Evolutionary conservation across 2,113 vertebrate genomes (phyloP), one percentile per base, ranked within the genome.

Genomic region (Hypanus sabinus): DNA sequence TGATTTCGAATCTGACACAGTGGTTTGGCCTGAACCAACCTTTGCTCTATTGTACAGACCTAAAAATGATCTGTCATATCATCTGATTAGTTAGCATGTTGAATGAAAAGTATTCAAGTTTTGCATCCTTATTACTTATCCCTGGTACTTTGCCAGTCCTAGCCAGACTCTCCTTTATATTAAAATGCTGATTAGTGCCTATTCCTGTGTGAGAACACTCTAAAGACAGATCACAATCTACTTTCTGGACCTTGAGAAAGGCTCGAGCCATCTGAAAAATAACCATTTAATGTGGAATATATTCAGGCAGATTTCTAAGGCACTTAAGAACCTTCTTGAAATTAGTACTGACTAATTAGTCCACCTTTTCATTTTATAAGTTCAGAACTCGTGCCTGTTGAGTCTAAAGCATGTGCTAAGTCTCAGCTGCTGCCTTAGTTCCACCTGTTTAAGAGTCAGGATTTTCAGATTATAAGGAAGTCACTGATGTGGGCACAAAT

Each of bases 81-180:
- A 73, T 93, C 65, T 11, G 20, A 73, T 46, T 27, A 75, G 36
- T 93, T 20, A 73, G 91, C 36, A 93, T 73, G 73, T 68, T 65
- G 60, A 90, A 90, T 33, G n/a, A 65, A 18, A 60, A 90, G 65
- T 90, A 65, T 90, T 65, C n/a, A 73, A 33, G 91, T 93, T 93
- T 55, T 12, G 24, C 60, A 16, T 60, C 83, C 10, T 60, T 87
- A 60, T 79, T 36, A 38, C 55, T 55, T 87, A 30, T 87, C n/a
- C 76, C 36, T 93, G 33, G 33, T 55, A 75, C 24, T 16, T 55
- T 93, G 91, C 70, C 91, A 93, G 38, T 93, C 70, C 38, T 22
- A 18, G 79, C 70, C 55, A 73, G 22, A 71, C 73, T 73, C 90
- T 73, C 60, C 62, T 33, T 93, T 93, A 93, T 73, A 73, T 93